Percentiles rank a stretch among this genome's conserved stretches.
Evolutionary conservation across 2,113 vertebrate genomes (phyloP).

Genomic region (Colius striatus): DNA sequence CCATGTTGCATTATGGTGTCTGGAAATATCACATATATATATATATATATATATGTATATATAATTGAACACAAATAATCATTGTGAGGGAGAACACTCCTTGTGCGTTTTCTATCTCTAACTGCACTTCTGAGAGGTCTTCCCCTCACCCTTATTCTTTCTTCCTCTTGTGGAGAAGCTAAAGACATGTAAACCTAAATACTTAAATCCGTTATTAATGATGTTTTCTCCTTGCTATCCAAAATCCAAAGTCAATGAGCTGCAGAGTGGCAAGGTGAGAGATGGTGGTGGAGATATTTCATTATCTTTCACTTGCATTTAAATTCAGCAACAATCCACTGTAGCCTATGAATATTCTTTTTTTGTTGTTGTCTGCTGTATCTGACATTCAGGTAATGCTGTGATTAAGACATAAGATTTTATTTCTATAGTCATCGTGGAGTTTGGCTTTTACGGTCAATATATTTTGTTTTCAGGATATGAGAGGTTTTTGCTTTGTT

Average conservation of each 20-base stretch:
- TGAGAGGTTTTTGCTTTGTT: neutral
- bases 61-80: neutral
- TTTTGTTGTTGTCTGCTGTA: neutral
- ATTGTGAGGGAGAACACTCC: neutral
- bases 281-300: neutral
- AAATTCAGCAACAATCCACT: neutral
- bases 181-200: neutral
- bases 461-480: neutral
- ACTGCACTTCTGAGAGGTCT: neutral
- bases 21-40: neutral
- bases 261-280: neutral
- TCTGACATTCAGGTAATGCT: neutral
- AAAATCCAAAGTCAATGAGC: neutral
- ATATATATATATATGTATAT: neutral
- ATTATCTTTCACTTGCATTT: neutral
- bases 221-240: neutral
- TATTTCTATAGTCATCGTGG: slow-evolving; percentile 5
- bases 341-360: neutral
- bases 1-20: neutral
- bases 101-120: neutral
- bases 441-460: slow-evolving; percentile 17
- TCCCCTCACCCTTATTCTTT: neutral
- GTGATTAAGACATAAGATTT: slow-evolving; percentile 4
- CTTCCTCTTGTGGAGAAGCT: neutral
- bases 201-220: neutral